These are phyloP conservation scores for Neosilurus mollespiculum DNA, from an alignment of 2,797 vertebrate species.

Conservation along the genomic window DNA sequence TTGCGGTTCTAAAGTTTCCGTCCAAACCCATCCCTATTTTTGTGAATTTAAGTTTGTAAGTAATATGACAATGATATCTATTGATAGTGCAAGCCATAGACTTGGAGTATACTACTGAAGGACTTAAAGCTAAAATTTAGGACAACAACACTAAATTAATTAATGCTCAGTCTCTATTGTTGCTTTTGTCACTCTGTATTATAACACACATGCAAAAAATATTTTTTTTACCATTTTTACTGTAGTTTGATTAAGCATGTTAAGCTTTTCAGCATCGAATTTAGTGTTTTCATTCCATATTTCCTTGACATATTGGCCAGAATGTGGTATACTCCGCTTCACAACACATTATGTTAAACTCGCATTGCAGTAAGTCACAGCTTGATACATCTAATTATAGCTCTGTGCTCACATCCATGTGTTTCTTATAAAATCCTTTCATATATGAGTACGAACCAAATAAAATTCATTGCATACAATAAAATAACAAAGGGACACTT, in stretches of 20 bases:
- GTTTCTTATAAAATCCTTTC: background rate
- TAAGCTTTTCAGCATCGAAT: background rate
- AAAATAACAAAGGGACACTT: background rate
- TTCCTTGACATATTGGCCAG: background rate
- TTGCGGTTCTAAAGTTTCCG: background rate
- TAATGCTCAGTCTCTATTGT: background rate
- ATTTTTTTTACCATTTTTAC: background rate
- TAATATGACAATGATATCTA: background rate
- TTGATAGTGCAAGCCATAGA: background rate
- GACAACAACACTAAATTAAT: background rate
- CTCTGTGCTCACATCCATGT: background rate
- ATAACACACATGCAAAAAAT: background rate
- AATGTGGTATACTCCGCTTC: constrained; percentile 13
- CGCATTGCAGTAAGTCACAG: constrained; percentile 26
- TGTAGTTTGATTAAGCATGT: background rate
- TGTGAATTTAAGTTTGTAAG: background rate
- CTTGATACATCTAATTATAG: constrained; percentile 36
- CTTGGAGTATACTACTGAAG: background rate
- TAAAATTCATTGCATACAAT: background rate
- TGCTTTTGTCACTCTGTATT: background rate
- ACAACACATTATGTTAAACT: constrained; percentile 30
- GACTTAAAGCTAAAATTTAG: background rate
- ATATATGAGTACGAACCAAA: background rate
- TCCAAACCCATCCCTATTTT: background rate
- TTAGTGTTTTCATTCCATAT: background rate